Evolutionary conservation across 2,888 invertebrate species (phyloP), one percentile per base, ranked within the genome.

Genomic region (Mactromeris polynyma): DNA sequence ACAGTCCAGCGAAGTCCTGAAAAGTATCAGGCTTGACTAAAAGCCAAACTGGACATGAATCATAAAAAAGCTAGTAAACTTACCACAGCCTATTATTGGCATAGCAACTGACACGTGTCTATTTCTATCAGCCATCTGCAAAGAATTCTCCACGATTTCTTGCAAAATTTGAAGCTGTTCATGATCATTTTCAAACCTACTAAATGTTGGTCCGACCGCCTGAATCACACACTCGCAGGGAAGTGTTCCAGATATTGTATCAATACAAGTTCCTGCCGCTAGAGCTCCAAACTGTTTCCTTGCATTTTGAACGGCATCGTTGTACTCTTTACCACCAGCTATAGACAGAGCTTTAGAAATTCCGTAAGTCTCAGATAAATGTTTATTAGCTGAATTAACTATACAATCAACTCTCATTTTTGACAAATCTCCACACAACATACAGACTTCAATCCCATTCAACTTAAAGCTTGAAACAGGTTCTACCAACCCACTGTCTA

Each of bases 81-180:
- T 64, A 64, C 58, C 58, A 64, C 58, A 64, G n/a, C 58, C 58
- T 26, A 64, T 26, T 64, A 64, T 64, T 64, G 58, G 58, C 58
- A 64, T 26, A n/a, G 58, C 58, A 64, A 64, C 58, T n/a, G 58
- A 64, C 26, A 11, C 11, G 9, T 9, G 1, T 26, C 11, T 64
- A 64, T 26, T n/a, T 9, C 26, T 26, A 26, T 64, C 58, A 26
- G 58, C 58, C 58, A 64, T 64, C n/a, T n/a, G 1, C 58, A 64
- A 64, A 64, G 26, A 64, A 7, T 7, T 26, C 58, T 26, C 26
- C 11, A 64, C 58, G 6, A 26, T 64, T 6, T 64, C 58, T 26
- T 64, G 58, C 26, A 64, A 64, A 26, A 64, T n/a, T 64, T 64
- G n/a, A 26, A 64, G 58, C 58, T 9, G 26, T 64, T 64, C 58